These are phyloP conservation scores for Caenorhabditis sinica DNA, from an alignment of 2,888 invertebrate species.

Conservation along the genomic window DNA sequence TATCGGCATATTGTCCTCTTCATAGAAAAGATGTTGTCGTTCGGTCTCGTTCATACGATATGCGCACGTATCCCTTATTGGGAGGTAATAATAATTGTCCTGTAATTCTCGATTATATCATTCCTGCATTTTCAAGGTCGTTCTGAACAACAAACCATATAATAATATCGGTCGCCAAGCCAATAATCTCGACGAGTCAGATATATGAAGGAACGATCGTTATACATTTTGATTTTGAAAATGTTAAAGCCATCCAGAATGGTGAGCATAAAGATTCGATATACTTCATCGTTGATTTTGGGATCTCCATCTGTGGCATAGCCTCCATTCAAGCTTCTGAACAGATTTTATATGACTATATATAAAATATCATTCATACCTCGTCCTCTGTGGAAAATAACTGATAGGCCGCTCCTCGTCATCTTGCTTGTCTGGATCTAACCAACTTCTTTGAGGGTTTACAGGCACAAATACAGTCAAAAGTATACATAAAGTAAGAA, in stretches of 20 bases:
- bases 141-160: slow-evolving; percentile 70
- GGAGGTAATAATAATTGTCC: slow-evolving; percentile 82
- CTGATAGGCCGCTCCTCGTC: slow-evolving; percentile 6
- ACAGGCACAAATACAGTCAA: slow-evolving; percentile 36
- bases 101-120: slow-evolving; percentile 60
- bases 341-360: neutral
- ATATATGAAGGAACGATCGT: slow-evolving; percentile 81
- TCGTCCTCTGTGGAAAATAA: slow-evolving; percentile 43
- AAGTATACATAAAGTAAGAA: slow-evolving; percentile 29
- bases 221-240: slow-evolving; percentile 78
- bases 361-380: neutral
- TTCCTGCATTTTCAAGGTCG: slow-evolving; percentile 14
- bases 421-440: slow-evolving; percentile 15
- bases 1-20: slow-evolving; percentile 78
- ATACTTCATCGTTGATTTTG: slow-evolving; percentile 76
- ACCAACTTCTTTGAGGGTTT: slow-evolving; percentile 22
- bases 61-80: slow-evolving; percentile 81
- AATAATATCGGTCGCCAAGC: slow-evolving; percentile 82
- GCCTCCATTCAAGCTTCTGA: slow-evolving; percentile 73
- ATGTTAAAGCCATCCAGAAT: slow-evolving; percentile 79
- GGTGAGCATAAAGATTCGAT: slow-evolving; percentile 78
- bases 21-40: slow-evolving; percentile 78
- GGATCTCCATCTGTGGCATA: slow-evolving; percentile 79
- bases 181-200: slow-evolving; percentile 81
- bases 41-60: slow-evolving; percentile 80